Base-by-base conservation (phyloP, 2,113 vertebrate species). In the Saimiri boliviensis region DNA sequence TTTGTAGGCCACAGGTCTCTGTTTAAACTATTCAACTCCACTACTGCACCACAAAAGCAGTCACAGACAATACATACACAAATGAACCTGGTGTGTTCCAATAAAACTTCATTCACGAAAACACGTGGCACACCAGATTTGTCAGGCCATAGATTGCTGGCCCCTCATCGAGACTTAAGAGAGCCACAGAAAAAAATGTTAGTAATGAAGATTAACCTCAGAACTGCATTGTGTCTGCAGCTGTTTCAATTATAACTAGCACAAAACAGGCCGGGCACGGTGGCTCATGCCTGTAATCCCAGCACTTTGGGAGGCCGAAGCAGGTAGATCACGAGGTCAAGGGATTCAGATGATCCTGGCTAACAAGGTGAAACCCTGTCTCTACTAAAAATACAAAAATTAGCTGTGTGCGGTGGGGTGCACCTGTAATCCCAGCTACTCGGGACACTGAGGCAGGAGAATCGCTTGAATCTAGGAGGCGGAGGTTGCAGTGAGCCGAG, bases 31-130 rank as follows among this genome's bases (percentile, higher is more conserved):
- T 21, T 70, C 58, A 23, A 2, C 37, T 71, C 73, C 88, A 27
- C 79, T 45, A 19, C 1, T 3, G 2, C 21, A 87, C 49, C 40
- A 60, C 32, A 91, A 88, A 95, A 68, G 23, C 87, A 92, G n/a
- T 74, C 23, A 45, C 20, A 68, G 58, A 30, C 2, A n/a, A 27
- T n/a, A 80, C n/a, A 54, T 6, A 76, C 74, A 81, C 30, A 40
- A 81, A 90, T 54, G 21, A 12, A 68, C 11, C 20, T 49, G 14
- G 14, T 40, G 25, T 92, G 56, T 95, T 87, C 71, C 79, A 91
- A 40, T 94, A 85, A 96, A 96, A 87, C 76, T 91, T 95, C 85
- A 87, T 90, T 88, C 83, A 80, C 3, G 84, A 56, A 80, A 95
- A 77, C 11, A 66, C 2, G 42, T 27, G 37, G 17, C 71, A 11